Percentiles rank a stretch among this genome's conserved stretches.
Evolutionary conservation across 1,140 invertebrate species (phyloP).

Genomic region (Nomia melanderi): DNA sequence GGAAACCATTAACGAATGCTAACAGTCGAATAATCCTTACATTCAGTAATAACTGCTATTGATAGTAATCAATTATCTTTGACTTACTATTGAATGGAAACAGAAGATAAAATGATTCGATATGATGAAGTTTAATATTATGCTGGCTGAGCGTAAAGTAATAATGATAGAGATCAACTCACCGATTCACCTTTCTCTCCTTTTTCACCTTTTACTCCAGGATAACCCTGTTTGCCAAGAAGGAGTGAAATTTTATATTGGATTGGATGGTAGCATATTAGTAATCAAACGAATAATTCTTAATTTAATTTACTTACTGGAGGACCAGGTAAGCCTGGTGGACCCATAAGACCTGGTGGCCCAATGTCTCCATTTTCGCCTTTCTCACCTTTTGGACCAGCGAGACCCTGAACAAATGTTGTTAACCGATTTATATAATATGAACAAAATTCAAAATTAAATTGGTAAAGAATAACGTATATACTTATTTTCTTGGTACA

Average conservation of each 20-base stretch:
- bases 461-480: no score
- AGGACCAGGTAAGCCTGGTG: constrained; percentile 91
- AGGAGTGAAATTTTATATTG: constrained; percentile 20
- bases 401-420: constrained; percentile 83
- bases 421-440: background rate
- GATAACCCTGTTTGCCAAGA: constrained; percentile 86
- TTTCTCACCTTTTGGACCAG: constrained; percentile 93
- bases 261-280: background rate
- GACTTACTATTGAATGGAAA: background rate
- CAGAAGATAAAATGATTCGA: background rate
- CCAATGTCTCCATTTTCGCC: constrained; percentile 95
- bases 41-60: no score
- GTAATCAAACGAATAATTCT: background rate
- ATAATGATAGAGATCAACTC: constrained; percentile 78
- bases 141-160: constrained; percentile 15
- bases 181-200: constrained; percentile 96
- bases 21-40: no score
- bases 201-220: constrained; percentile 93
- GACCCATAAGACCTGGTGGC: constrained; percentile 92
- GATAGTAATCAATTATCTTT: no score
- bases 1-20: no score
- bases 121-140: background rate
- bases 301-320: constrained; percentile 81
- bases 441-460: background rate
- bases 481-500: no score